Conservation (phyloP, 2,113 vertebrate species). For the Amazona vittata region DNA sequence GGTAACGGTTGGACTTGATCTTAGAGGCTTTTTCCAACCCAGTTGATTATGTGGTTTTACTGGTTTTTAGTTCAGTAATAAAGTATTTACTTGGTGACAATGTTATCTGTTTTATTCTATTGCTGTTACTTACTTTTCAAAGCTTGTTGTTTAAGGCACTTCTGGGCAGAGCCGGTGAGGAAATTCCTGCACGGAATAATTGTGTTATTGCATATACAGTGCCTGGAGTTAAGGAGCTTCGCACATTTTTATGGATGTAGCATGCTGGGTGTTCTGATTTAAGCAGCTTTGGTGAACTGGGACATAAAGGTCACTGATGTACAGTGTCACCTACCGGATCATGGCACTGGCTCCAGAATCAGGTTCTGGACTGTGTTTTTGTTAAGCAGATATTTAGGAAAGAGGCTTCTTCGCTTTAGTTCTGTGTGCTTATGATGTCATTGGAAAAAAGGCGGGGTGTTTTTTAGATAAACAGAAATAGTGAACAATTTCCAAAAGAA, state of each 20-base stretch:
- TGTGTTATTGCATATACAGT: accelerated
- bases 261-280: not conserved
- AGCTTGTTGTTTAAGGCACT: accelerated
- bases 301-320: not conserved
- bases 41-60: not conserved
- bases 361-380: not conserved
- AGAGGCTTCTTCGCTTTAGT: not conserved
- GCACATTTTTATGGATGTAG: accelerated
- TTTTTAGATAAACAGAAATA: not conserved
- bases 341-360: not conserved
- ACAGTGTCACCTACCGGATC: not conserved
- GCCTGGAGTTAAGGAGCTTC: not conserved
- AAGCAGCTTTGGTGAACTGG: not conserved
- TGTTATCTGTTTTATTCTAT: not conserved
- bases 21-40: not conserved
- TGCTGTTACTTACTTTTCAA: not conserved
- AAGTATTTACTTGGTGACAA: not conserved
- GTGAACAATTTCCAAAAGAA: not conserved
- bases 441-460: accelerated
- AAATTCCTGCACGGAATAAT: accelerated
- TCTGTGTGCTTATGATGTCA: accelerated
- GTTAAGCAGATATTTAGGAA: not conserved
- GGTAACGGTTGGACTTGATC: not conserved
- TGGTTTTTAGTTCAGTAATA: not conserved
- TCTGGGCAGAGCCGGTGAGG: not conserved